Evolutionary conservation across 2,797 vertebrate genomes (phyloP).

Genomic region (Tarsius wallacei): DNA sequence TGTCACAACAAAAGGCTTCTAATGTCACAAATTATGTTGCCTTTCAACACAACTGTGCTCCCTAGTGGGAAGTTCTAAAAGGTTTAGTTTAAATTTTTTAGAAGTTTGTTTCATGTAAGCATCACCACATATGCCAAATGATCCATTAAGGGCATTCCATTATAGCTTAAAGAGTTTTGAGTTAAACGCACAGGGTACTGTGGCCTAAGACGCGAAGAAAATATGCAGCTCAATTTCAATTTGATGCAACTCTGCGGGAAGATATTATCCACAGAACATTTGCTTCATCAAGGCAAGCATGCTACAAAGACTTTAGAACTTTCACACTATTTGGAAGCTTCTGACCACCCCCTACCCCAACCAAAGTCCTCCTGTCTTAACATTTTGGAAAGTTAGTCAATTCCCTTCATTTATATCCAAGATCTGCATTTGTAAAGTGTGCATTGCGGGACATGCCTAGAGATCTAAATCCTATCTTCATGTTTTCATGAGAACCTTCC

Average conservation of each 20-base stretch:
- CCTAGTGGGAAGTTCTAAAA: constrained; percentile 56
- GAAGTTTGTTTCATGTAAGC: constrained; percentile 70
- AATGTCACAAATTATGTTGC: constrained; percentile 60
- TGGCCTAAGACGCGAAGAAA: constrained; percentile 40
- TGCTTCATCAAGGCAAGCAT: neutral
- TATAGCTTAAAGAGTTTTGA: constrained; percentile 68
- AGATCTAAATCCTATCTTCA: neutral
- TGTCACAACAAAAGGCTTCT: constrained; percentile 58
- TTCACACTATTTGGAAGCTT: neutral
- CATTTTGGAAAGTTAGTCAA: constrained; percentile 24
- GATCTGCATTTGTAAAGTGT: neutral
- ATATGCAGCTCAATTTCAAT: constrained; percentile 52
- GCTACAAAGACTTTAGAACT: neutral
- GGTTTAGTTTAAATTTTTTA: constrained; percentile 79
- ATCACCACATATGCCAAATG: constrained; percentile 71
- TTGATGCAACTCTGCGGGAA: constrained; percentile 25
- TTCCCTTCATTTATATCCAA: neutral
- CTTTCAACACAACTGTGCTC: constrained; percentile 57
- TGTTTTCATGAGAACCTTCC: constrained; percentile 10
- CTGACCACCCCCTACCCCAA: neutral
- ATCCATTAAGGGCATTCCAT: constrained; percentile 74
- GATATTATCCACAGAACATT: constrained; percentile 70
- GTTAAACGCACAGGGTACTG: constrained; percentile 59
- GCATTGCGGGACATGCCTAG: neutral
- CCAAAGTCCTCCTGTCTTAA: constrained; percentile 36